phyloP scores from a whole-genome alignment of 2,113 vertebrate genomes.

The Taurulus bubalis region DNA sequence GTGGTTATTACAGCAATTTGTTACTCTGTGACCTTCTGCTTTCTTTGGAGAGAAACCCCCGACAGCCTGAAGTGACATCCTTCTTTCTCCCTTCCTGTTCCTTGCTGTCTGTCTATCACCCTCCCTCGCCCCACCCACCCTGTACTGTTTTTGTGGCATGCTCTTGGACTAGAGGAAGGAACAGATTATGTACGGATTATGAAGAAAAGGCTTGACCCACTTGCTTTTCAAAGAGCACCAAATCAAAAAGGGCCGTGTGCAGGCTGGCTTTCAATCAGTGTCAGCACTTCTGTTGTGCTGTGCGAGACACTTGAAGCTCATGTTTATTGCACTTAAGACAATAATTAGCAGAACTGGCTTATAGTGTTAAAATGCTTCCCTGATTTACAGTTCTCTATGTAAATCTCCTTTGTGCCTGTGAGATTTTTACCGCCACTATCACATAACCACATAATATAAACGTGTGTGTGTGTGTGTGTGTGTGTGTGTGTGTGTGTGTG shows the following conservation, averaged over 20 bases:
- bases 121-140: constrained; percentile 12
- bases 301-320: constrained; percentile 51
- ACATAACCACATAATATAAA: background rate
- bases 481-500: too few species aligned
- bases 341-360: constrained; percentile 71
- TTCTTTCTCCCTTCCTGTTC: constrained; percentile 9
- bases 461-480: background rate
- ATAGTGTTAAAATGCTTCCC: constrained; percentile 56
- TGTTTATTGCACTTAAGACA: constrained; percentile 70
- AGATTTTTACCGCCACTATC: background rate
- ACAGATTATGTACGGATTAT: constrained; percentile 79
- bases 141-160: constrained; percentile 61
- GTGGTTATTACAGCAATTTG: constrained; percentile 23
- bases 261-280: constrained; percentile 53
- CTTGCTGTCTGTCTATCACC: constrained; percentile 25
- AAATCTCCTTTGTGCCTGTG: constrained; percentile 40
- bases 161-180: constrained; percentile 59
- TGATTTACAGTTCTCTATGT: constrained; percentile 33
- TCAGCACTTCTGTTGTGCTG: constrained; percentile 63
- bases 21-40: constrained; percentile 14
- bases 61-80: constrained; percentile 40
- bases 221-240: constrained; percentile 73
- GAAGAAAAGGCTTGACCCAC: constrained; percentile 81
- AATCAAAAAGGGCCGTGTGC: constrained; percentile 51
- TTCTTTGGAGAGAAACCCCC: constrained; percentile 27